Evolutionary conservation across 2,797 vertebrate genomes (phyloP), one percentile per base, ranked within the genome.

Genomic region (Threskiornis aethiopicus): DNA sequence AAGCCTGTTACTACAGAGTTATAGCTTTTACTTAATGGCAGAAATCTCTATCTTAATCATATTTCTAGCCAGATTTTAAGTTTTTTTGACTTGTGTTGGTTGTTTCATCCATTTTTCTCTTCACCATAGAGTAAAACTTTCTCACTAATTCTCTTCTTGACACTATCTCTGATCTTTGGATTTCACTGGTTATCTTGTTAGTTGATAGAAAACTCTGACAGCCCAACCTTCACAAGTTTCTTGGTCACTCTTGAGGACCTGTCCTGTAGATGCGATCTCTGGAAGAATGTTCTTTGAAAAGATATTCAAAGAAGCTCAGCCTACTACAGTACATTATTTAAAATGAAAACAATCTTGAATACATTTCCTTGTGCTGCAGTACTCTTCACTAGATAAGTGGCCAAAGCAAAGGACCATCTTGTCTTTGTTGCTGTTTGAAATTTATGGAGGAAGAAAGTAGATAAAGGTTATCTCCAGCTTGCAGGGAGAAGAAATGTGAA

Each of bases 1-100:
- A 64, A 85, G 22, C 20, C 16, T 67, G 8, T 55, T n/a, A 55
- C 24, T 52, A 20, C 42, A 52, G 47, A 33, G 5, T 37, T 39
- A 29, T 5, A 42, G 22, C 13, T 85, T 84, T 64, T 58, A 76
- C 37, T 26, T 67, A 62, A 51, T 44, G 18, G 5, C 15, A 69
- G 29, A 10, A 62, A 35, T 37, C 25, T 54, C 28, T 46, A 47
- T 33, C 12, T 64, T 57, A 69, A 75, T 51, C 29, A 5, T 25
- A 59, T 42, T 76, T 70, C 31, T 52, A 37, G 9, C 2, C 12
- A 59, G 16, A 58, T 65, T 85, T 70, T 70, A 54, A 61, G 8
- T 4, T 0, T 5, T 51, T 42, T 39, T 42, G 4, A 28, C 8
- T 55, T 39, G 2, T 44, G 2, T 29, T n/a, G 16, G 11, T 57